phyloP scores from a whole-genome alignment of 2,797 vertebrate genomes.

The Petrocephalus sullivani region DNA sequence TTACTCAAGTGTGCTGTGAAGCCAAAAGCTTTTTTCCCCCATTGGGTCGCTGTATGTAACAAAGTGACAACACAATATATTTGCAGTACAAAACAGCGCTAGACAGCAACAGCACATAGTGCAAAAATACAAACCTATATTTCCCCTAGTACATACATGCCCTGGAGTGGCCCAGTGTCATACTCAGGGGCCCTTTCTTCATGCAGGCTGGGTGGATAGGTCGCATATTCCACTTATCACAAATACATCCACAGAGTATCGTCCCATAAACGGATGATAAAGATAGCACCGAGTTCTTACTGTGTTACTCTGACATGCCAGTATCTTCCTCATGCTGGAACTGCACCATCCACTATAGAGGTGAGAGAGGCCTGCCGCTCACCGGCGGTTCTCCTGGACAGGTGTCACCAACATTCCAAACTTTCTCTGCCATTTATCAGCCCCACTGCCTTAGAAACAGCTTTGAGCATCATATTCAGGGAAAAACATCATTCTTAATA shows the following conservation, averaged over 20 bases:
- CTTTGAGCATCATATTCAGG: not conserved
- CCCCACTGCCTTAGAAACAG: not conserved
- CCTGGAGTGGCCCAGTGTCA: not conserved
- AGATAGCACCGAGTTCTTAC: not conserved
- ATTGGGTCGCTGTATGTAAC: not conserved
- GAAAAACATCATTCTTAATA: not conserved
- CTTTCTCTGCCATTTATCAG: not conserved
- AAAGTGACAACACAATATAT: not conserved
- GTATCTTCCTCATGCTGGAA: not conserved
- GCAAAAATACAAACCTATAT: not conserved
- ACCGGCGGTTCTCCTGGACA: not conserved
- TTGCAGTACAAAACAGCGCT: not conserved
- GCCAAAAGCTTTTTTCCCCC: not conserved
- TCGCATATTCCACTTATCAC: not conserved
- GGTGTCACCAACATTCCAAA: not conserved
- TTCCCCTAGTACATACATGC: not conserved
- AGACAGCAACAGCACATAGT: not conserved
- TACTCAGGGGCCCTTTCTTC: not conserved
- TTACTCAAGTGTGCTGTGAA: not conserved
- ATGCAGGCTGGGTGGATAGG: not conserved
- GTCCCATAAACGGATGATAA: not conserved
- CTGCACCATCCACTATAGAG: not conserved
- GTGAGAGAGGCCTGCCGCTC: not conserved
- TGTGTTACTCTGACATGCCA: not conserved
- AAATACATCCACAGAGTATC: not conserved